Percentiles rank a stretch among this genome's conserved stretches.
Evolutionary conservation across 2,113 vertebrate species (phyloP).

Genomic region (Condylura cristata): DNA sequence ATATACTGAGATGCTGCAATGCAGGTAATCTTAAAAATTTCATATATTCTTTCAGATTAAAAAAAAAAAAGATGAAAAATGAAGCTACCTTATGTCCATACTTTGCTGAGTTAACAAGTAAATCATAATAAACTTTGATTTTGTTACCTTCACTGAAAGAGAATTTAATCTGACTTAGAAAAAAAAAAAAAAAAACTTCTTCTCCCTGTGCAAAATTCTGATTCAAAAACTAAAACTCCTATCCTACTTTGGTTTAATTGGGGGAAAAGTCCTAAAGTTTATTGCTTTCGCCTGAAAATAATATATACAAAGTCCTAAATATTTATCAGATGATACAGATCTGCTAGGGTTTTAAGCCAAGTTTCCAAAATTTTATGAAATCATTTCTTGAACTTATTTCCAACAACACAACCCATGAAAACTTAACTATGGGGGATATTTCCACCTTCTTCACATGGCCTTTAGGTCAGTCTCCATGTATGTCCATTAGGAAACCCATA

Average conservation of each 20-base stretch:
- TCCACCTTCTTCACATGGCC: constrained; percentile 42
- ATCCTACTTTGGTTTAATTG: constrained; percentile 10
- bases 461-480: constrained; percentile 35
- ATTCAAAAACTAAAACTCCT: constrained; percentile 47
- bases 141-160: constrained; percentile 16
- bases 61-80: not conserved
- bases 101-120: not conserved
- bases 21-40: constrained; percentile 25
- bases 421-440: constrained; percentile 1
- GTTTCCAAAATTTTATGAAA: constrained; percentile 71
- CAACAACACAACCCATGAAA: constrained; percentile 39
- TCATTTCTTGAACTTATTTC: constrained; percentile 67
- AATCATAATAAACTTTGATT: constrained; percentile 16
- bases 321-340: constrained; percentile 72
- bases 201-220: constrained; percentile 24
- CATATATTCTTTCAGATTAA: not conserved
- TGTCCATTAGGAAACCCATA: constrained; percentile 28
- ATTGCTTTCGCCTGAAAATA: constrained; percentile 65
- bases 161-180: too few relatives aligned
- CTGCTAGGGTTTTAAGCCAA: constrained; percentile 62
- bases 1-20: constrained; percentile 24
- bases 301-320: constrained; percentile 64
- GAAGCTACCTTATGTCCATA: constrained; percentile 21
- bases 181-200: too few relatives aligned
- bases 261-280: constrained; percentile 34